Evolutionary conservation across 2,888 invertebrate genomes (phyloP).

Genomic region (Podotricha telesiphe): DNA sequence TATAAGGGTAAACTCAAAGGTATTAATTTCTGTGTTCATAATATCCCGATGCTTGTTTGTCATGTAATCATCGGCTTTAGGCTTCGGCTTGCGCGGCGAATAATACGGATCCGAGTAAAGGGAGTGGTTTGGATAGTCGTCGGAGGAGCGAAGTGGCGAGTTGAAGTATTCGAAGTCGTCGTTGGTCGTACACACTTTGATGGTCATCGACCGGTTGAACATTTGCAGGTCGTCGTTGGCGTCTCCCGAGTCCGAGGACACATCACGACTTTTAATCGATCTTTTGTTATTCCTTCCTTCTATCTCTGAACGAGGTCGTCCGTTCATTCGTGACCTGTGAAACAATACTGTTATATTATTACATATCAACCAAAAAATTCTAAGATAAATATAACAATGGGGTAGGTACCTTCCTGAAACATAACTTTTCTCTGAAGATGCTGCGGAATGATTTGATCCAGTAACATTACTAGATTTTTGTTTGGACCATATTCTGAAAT

Average conservation of each 20-base stretch:
- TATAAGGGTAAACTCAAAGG: slow-evolving; percentile 83
- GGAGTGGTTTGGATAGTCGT: slow-evolving; percentile 66
- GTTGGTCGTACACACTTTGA: slow-evolving; percentile 82
- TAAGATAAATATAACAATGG: background rate
- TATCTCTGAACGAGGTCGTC: slow-evolving; percentile 55
- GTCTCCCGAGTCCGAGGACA: slow-evolving; percentile 75
- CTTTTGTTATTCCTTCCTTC: slow-evolving; percentile 58
- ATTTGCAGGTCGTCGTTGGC: slow-evolving; percentile 79
- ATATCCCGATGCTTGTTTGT: slow-evolving; percentile 80
- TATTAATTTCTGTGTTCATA: slow-evolving; percentile 77
- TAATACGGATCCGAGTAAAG: slow-evolving; percentile 63
- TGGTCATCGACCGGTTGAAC: slow-evolving; percentile 77
- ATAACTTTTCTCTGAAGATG: slow-evolving; percentile 58
- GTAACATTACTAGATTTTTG: slow-evolving; percentile 58
- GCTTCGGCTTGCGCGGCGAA: slow-evolving; percentile 67
- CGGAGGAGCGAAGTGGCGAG: slow-evolving; percentile 67
- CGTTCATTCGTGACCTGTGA: slow-evolving; percentile 58
- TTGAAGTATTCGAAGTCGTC: slow-evolving; percentile 86
- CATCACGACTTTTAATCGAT: slow-evolving; percentile 54
- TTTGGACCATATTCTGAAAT: slow-evolving; percentile 71
- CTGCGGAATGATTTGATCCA: slow-evolving; percentile 54
- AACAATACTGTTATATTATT: background rate
- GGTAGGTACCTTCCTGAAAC: slow-evolving; percentile 57
- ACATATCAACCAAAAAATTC: no score
- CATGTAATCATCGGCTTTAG: slow-evolving; percentile 80